A percentile compares a stretch with the other conserved stretches of the same genome.
These are phyloP conservation scores for Odontamblyopus lacepedii DNA, from an alignment of 2,797 vertebrate genomes.

Conservation along the genomic window DNA sequence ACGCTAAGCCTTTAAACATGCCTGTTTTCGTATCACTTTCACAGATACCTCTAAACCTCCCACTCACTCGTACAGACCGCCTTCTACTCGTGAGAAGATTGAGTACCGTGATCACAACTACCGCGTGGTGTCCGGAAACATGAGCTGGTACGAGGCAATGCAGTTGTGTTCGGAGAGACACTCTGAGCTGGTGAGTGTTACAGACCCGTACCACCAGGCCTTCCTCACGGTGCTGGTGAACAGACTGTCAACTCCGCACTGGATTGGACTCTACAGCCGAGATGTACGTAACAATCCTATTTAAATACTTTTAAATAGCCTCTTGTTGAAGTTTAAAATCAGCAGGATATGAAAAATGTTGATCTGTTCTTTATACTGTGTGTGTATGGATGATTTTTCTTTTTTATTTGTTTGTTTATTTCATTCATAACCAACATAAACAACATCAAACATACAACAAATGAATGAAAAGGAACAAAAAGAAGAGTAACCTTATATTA, in stretches of 20 bases:
- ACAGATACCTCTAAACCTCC: conserved; percentile 78
- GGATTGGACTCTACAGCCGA: conserved; percentile 90
- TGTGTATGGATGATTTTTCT: background rate
- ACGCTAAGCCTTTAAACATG: too few relatives aligned
- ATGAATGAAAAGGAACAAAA: too few relatives aligned
- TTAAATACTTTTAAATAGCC: background rate
- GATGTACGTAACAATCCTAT: conserved; percentile 78
- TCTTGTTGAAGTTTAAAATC: background rate
- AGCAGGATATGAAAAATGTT: too few relatives aligned
- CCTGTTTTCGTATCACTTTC: conserved; percentile 11
- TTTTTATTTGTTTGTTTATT: too few relatives aligned
- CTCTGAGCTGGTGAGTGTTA: conserved; percentile 87
- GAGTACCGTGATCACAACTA: conserved; percentile 88
- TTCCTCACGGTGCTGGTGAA: conserved; percentile 91
- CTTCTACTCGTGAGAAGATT: conserved; percentile 76
- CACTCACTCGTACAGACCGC: conserved; percentile 70
- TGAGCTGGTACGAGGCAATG: conserved; percentile 90
- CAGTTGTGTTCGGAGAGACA: conserved; percentile 79
- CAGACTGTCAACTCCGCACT: conserved; percentile 82
- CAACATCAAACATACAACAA: too few relatives aligned
- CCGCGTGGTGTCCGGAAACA: conserved; percentile 84
- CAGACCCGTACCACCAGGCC: conserved; percentile 90
- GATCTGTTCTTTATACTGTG: background rate
- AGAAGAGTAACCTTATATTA: too few relatives aligned
- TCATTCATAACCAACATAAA: too few relatives aligned